Percentiles rank a stretch among this genome's conserved stretches.
phyloP scores from a whole-genome alignment of 2,113 vertebrate species.

The Puffinus mauretanicus region DNA sequence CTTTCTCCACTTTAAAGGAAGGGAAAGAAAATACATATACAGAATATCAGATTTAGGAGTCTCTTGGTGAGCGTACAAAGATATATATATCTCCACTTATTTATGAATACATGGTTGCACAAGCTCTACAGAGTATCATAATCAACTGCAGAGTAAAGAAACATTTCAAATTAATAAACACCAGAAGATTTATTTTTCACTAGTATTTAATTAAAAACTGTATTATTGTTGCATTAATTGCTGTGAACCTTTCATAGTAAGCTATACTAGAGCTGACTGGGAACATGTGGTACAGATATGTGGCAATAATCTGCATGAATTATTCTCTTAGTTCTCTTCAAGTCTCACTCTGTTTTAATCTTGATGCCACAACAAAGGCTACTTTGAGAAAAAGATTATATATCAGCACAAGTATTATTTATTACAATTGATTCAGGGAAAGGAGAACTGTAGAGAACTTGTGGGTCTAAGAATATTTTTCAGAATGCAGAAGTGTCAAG shows the following conservation, averaged over 20 bases:
- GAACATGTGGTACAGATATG: background rate
- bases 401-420: background rate
- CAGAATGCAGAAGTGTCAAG: background rate
- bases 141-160: background rate
- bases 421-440: background rate
- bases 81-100: background rate
- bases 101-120: background rate
- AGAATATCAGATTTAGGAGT: background rate
- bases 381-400: background rate
- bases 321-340: background rate
- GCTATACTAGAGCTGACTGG: background rate
- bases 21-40: background rate
- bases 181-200: background rate
- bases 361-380: background rate
- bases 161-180: conserved; percentile 26
- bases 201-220: conserved; percentile 5
- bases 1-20: background rate
- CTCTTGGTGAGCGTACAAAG: background rate
- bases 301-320: background rate
- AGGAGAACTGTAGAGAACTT: background rate
- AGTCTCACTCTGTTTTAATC: background rate
- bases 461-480: background rate
- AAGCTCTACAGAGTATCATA: background rate
- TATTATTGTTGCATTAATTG: background rate
- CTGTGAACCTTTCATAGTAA: background rate